Evolutionary conservation across 2,888 invertebrate genomes (phyloP).

Genomic region (Lasioglossum figueresi): DNA sequence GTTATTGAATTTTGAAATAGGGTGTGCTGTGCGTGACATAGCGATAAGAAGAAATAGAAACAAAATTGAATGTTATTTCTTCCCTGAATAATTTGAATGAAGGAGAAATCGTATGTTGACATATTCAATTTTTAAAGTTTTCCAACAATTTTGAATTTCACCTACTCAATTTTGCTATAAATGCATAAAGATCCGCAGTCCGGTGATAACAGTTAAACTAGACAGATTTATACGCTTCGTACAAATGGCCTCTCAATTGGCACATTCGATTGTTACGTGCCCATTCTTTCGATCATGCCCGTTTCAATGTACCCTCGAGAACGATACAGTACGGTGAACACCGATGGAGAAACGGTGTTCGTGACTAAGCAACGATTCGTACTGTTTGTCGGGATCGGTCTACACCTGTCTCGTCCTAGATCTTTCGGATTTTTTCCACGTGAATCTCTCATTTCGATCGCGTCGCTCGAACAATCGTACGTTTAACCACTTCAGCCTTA

Average conservation of each 20-base stretch:
- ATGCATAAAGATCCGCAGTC: too few species aligned
- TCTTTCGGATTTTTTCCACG: slow-evolving; percentile 39
- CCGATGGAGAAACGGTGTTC: slow-evolving; percentile 57
- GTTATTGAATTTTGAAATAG: neutral
- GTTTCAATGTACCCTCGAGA: slow-evolving; percentile 23
- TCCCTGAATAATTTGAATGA: too few species aligned
- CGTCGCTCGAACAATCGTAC: neutral
- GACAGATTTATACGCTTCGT: neutral
- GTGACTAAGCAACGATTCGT: slow-evolving; percentile 61
- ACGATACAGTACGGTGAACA: slow-evolving; percentile 48
- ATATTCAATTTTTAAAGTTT: too few species aligned
- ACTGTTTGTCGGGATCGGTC: slow-evolving; percentile 43
- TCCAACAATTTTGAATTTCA: too few species aligned
- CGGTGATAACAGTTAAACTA: neutral
- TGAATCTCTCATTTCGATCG: slow-evolving; percentile 27
- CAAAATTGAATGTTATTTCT: too few species aligned
- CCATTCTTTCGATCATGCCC: slow-evolving; percentile 22
- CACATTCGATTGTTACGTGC: slow-evolving; percentile 14
- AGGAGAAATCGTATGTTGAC: too few species aligned
- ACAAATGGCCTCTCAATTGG: neutral
- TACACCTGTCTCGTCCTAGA: slow-evolving; percentile 64
- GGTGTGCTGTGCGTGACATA: neutral
- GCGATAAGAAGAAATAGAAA: too few species aligned
- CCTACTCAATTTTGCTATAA: too few species aligned
- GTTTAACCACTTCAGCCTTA: slow-evolving; percentile 5